phyloP scores from a whole-genome alignment of 2,888 invertebrate genomes.

The Camptogramma bilineatum region DNA sequence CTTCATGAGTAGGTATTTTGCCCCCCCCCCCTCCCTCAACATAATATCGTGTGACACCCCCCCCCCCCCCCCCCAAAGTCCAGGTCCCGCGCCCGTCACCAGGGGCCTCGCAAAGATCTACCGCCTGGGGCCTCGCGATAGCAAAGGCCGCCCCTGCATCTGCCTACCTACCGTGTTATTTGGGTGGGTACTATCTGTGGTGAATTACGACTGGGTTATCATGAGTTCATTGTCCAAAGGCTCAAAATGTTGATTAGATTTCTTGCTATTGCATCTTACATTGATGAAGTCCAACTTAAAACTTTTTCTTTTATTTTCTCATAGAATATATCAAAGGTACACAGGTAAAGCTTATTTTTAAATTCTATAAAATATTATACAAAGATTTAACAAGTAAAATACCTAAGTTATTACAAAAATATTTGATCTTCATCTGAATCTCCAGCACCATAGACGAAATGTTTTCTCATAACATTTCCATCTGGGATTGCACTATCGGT shows the following conservation, averaged over 20 bases:
- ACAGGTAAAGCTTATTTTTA: constrained; percentile 12
- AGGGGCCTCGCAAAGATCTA: too few species aligned
- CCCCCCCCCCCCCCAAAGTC: too few species aligned
- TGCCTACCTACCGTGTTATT: constrained; percentile 3
- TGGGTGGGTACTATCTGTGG: constrained; percentile 5
- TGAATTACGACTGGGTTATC: constrained; percentile 29
- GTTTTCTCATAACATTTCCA: constrained; percentile 71
- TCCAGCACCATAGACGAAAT: constrained; percentile 80
- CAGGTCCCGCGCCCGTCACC: too few species aligned
- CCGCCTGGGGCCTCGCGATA: too few species aligned
- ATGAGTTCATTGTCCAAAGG: constrained; percentile 53
- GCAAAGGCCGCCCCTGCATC: too few species aligned
- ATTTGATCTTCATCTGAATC: constrained; percentile 88
- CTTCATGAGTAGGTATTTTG: too few species aligned
- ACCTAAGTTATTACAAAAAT: constrained; percentile 78
- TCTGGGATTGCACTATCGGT: constrained; percentile 65
- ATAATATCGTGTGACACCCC: too few species aligned
- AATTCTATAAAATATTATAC: constrained; percentile 39
- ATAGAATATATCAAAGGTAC: neutral
- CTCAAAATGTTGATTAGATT: constrained; percentile 20
- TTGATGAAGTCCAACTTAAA: constrained; percentile 2
- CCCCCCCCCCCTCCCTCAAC: too few species aligned
- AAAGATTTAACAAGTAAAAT: constrained; percentile 40
- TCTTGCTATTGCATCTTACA: constrained; percentile 1
- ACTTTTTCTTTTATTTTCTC: constrained; percentile 1